A percentile compares a stretch with the other conserved stretches of the same genome.
Evolutionary conservation across 2,113 vertebrate species (phyloP).

Genomic region (Rousettus leschenaultii): DNA sequence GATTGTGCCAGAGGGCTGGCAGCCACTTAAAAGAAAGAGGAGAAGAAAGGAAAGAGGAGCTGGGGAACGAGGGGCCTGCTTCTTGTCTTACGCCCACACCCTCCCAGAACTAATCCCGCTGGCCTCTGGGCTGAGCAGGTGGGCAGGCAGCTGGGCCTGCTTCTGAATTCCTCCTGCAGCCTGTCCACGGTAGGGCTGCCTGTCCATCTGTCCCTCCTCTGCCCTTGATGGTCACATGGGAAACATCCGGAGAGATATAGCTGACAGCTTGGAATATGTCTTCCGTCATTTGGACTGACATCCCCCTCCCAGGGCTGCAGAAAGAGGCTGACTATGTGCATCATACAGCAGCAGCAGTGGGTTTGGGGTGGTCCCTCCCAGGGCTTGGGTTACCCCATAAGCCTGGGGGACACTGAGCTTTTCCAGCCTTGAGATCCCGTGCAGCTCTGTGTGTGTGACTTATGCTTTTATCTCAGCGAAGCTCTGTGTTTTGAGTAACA

Average conservation of each 20-base stretch:
- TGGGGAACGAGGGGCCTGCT: background rate
- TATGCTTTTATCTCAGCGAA: background rate
- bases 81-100: slow-evolving; percentile 3
- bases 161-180: background rate
- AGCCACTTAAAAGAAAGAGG: background rate
- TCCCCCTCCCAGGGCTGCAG: background rate
- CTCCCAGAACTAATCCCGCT: background rate
- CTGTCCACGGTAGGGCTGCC: background rate
- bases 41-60: slow-evolving; percentile 53
- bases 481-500: slow-evolving; percentile 5
- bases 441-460: background rate
- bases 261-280: background rate
- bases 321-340: background rate
- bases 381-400: accelerated
- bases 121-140: slow-evolving; percentile 21
- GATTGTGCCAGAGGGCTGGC: slow-evolving; percentile 20
- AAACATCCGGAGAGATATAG: background rate
- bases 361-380: background rate
- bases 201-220: background rate
- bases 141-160: slow-evolving; percentile 24
- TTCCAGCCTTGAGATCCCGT: background rate
- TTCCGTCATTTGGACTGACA: background rate
- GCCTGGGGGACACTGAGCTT: background rate
- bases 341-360: accelerated
- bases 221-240: background rate